Base-by-base conservation (phyloP, 2,888 invertebrate genomes). In the Lasioglossum zephyrum region DNA sequence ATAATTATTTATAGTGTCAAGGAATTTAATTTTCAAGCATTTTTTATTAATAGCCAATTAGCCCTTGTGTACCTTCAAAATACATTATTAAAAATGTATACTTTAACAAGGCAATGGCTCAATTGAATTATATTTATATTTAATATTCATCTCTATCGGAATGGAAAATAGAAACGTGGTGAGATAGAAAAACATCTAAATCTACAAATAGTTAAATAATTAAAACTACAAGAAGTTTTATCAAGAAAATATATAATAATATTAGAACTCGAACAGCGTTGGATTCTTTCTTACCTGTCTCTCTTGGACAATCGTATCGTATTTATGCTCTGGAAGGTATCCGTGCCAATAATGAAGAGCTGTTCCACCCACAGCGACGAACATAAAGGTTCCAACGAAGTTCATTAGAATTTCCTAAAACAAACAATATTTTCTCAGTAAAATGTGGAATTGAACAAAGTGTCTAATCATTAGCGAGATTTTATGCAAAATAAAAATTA, bases 341-440 rank as follows among this genome's bases (percentile, higher is more conserved):
- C 98, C 98, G 84, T 97, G 97, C 98, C 98, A 98, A 95, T 98
- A 98, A 95, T 98, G 98, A 36, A 98, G 96, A 0, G 98, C 98
- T 41, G 98, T 98, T 0, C 97, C 98, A 1, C 98, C 98, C 72
- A 98, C 97, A 0, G 98, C 97, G 26, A 98, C 96, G 97, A 98
- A 98, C 96, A 98, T 96, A 95, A 98, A 97, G 88, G 97, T 97
- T 0, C 98, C 98, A 77, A 98, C 96, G 91, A 98, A 97, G 95
- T 98, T 98, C 98, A 98, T 98, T 88, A 98, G 96, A 84, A 98
- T 97, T 92, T 98, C 98, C 98, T 98, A 95, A 63, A 44, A 95
- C 5, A 95, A 89, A 31, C 31, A 66, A 53, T 44, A 66, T 13
- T 0, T 5, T 36, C 11, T 73, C 9, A 49, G 1, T 66, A 36